Conservation (phyloP, 2,113 vertebrate genomes). For the Albula goreensis region DNA sequence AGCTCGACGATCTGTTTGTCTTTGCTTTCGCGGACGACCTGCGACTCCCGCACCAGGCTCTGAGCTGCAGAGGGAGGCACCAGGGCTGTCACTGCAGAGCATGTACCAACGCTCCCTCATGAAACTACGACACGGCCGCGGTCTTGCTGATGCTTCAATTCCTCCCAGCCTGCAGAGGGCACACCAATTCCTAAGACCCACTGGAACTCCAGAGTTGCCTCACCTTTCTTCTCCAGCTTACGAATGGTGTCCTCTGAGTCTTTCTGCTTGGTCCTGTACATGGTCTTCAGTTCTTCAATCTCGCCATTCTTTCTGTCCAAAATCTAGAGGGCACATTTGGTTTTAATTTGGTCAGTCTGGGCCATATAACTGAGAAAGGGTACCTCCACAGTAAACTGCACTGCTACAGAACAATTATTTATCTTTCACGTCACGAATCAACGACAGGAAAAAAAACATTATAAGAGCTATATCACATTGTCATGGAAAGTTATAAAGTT, state of each 20-base stretch:
- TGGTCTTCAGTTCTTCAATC: slow-evolving; percentile 82
- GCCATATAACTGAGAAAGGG: not conserved
- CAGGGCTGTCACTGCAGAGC: no score
- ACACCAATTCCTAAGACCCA: no score
- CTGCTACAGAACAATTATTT: no score
- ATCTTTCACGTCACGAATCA: no score
- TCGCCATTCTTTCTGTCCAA: slow-evolving; percentile 90
- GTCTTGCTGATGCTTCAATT: not conserved
- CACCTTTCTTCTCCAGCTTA: slow-evolving; percentile 93
- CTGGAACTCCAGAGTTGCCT: slow-evolving; percentile 23
- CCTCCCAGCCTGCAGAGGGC: not conserved
- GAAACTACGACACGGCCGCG: not conserved
- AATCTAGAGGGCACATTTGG: slow-evolving; percentile 71
- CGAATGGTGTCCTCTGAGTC: slow-evolving; percentile 81
- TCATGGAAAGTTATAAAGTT: no score
- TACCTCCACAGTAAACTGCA: no score
- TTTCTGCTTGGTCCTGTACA: slow-evolving; percentile 78
- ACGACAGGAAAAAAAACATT: no score
- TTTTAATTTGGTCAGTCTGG: not conserved
- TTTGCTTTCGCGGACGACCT: slow-evolving; percentile 85
- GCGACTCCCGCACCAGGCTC: slow-evolving; percentile 84
- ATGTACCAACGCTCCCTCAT: no score
- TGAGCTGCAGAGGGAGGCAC: slow-evolving; percentile 77
- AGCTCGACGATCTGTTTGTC: slow-evolving; percentile 90
- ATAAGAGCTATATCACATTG: no score